phyloP scores from a whole-genome alignment of 2,797 vertebrate genomes.

The Alfaro cultratus region DNA sequence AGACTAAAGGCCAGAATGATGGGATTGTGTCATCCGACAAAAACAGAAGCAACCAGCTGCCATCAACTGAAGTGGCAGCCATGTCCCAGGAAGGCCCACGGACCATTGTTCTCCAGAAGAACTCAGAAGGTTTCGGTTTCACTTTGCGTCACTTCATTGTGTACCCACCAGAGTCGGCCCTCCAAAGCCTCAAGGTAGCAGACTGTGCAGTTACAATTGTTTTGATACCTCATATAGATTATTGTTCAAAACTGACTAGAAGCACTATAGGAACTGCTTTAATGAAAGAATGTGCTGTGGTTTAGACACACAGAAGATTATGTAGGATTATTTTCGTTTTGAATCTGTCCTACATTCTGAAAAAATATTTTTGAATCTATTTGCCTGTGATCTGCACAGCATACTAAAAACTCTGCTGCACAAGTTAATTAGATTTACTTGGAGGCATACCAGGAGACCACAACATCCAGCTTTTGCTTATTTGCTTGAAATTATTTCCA shows the following conservation, averaged over 20 bases:
- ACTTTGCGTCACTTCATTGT: slow-evolving; percentile 97
- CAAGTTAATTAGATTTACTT: not conserved
- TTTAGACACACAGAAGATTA: not conserved
- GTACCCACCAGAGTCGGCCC: slow-evolving; percentile 90
- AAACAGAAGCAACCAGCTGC: slow-evolving; percentile 71
- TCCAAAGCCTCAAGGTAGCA: slow-evolving; percentile 85
- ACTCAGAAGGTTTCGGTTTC: slow-evolving; percentile 92
- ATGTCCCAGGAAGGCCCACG: slow-evolving; percentile 82
- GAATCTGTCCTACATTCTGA: not conserved
- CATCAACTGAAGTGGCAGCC: slow-evolving; percentile 71
- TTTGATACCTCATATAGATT: not conserved
- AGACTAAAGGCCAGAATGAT: slow-evolving; percentile 84
- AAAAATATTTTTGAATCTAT: not conserved
- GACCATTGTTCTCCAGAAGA: slow-evolving; percentile 89
- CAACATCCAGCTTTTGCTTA: no score
- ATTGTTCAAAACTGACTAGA: no score
- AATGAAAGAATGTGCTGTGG: not conserved
- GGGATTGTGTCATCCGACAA: slow-evolving; percentile 80
- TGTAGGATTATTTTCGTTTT: not conserved
- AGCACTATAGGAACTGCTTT: not conserved
- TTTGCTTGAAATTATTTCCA: not conserved
- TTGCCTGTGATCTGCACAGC: not conserved
- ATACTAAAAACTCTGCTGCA: not conserved
- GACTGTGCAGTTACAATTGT: not conserved
- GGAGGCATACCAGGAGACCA: not conserved